These are phyloP conservation scores for Stomatorhinus walkeri DNA, from an alignment of 2,797 vertebrate species.

Conservation along the genomic window DNA sequence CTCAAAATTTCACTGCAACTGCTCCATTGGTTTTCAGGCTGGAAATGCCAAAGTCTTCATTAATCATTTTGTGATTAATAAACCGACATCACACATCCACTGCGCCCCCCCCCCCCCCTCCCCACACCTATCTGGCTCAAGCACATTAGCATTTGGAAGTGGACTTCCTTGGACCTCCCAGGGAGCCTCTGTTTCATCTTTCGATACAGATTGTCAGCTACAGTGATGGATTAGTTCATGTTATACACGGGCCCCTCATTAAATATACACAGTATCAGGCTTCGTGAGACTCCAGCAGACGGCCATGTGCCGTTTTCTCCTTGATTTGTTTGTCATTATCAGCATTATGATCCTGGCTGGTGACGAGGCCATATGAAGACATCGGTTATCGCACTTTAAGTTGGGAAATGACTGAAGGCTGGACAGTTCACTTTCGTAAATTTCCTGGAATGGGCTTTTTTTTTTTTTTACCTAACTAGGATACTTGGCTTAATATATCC, in stretches of 20 bases:
- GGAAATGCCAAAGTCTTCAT: constrained; percentile 2
- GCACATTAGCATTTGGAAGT: constrained; percentile 11
- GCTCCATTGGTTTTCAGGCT: background rate
- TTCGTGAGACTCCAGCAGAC: background rate
- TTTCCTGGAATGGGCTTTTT: background rate
- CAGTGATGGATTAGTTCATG: background rate
- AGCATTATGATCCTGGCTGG: background rate
- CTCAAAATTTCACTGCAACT: background rate
- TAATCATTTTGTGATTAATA: background rate
- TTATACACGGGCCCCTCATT: background rate
- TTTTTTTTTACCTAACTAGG: background rate
- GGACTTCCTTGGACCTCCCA: background rate
- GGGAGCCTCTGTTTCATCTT: background rate
- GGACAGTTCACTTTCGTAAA: background rate
- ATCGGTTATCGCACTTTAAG: background rate
- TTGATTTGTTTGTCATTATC: background rate
- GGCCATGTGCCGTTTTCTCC: background rate
- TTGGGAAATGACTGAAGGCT: background rate
- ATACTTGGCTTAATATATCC: background rate
- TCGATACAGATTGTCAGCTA: background rate
- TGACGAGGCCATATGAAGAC: background rate
- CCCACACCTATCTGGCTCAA: background rate
- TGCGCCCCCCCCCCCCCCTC: background rate
- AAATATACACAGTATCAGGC: background rate
- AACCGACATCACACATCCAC: background rate